Percentiles rank a stretch among this genome's conserved stretches.
These are phyloP conservation scores for Hemicrepidius hirtus DNA, from an alignment of 2,888 invertebrate species.

Conservation along the genomic window DNA sequence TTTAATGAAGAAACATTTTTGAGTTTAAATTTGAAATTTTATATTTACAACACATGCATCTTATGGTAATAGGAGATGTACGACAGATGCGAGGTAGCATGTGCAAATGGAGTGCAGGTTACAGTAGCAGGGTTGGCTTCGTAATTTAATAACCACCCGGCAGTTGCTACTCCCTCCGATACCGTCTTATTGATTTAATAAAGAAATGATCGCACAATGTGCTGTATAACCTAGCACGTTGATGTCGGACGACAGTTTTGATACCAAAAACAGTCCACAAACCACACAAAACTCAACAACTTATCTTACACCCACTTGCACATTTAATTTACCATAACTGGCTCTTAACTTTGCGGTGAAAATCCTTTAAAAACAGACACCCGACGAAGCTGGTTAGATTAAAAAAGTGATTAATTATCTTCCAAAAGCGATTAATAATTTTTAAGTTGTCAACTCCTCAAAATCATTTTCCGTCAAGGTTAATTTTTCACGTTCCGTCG, in stretches of 20 bases:
- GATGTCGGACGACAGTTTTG: conserved; percentile 43
- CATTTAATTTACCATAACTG: not conserved
- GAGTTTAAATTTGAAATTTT: too few species aligned
- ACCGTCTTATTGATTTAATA: conserved; percentile 69
- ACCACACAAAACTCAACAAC: not conserved
- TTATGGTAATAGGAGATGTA: conserved; percentile 7
- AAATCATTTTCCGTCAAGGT: conserved; percentile 51
- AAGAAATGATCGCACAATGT: conserved; percentile 67
- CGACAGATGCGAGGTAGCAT: conserved; percentile 48
- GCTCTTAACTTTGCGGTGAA: not conserved
- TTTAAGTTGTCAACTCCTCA: conserved; percentile 33
- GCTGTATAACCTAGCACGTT: conserved; percentile 52
- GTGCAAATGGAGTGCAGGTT: conserved; percentile 52
- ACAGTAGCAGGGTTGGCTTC: conserved; percentile 60
- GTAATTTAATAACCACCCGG: conserved; percentile 70
- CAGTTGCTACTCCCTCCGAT: conserved; percentile 63
- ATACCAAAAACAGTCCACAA: conserved; percentile 30
- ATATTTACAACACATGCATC: not conserved
- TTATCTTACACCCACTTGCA: not conserved
- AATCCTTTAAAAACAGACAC: not conserved
- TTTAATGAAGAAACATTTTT: too few species aligned
- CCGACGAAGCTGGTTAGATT: not conserved
- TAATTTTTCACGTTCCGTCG: conserved; percentile 57
- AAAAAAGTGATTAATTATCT: conserved; percentile 16
- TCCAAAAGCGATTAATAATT: conserved; percentile 27